phyloP scores from a whole-genome alignment of 2,797 vertebrate species.

The Antrozous pallidus region DNA sequence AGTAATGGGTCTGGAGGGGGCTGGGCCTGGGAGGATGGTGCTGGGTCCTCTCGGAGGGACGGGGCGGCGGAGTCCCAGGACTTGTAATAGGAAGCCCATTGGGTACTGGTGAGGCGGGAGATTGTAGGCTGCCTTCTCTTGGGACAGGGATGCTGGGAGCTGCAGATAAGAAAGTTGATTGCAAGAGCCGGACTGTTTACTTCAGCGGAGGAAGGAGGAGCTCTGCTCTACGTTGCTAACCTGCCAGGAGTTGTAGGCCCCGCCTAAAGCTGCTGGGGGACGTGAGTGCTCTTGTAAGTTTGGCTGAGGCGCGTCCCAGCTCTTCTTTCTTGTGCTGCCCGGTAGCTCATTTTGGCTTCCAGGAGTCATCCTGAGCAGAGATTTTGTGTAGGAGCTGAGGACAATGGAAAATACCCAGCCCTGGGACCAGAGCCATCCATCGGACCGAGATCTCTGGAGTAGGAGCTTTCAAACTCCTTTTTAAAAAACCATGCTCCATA shows the following conservation, averaged over 20 bases:
- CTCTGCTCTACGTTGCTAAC: not conserved
- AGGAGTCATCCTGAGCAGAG: not conserved
- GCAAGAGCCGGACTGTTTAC: conserved; percentile 3
- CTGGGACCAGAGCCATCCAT: not conserved
- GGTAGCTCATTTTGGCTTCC: not conserved
- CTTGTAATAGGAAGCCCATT: not conserved
- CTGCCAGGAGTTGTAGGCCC: not conserved
- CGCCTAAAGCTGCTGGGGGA: not conserved
- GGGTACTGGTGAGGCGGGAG: not conserved
- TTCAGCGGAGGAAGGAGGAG: conserved; percentile 11
- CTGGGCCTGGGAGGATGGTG: too few relatives aligned
- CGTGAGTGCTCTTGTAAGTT: not conserved
- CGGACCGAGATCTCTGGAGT: not conserved
- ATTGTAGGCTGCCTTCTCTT: not conserved
- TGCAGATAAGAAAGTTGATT: conserved; percentile 37
- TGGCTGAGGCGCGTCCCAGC: not conserved
- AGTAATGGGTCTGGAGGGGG: too few relatives aligned
- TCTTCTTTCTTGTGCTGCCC: not conserved
- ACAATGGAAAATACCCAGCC: not conserved
- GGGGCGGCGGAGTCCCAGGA: too few relatives aligned
- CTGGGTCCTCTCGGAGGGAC: too few relatives aligned
- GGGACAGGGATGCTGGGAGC: not conserved
- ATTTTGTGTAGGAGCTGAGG: not conserved
- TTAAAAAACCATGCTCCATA: not conserved
- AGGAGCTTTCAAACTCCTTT: not conserved